phyloP scores from a whole-genome alignment of 2,888 invertebrate species.

The Melinaea menophilus region DNA sequence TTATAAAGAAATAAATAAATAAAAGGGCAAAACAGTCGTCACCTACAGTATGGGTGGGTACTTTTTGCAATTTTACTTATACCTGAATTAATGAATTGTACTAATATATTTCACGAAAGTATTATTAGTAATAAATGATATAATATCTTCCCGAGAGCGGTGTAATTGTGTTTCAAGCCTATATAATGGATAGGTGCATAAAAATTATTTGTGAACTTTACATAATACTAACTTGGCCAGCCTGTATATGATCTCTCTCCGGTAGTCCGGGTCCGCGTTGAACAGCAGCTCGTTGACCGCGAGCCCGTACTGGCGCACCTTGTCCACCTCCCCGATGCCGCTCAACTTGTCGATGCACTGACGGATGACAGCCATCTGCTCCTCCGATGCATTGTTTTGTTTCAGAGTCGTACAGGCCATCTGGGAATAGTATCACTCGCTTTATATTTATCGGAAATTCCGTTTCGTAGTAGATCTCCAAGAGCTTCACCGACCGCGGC shows the following conservation, averaged over 20 bases:
- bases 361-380: conserved; percentile 50
- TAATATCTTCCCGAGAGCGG: no score
- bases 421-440: conserved; percentile 35
- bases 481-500: conserved; percentile 34
- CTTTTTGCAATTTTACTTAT: no score
- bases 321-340: conserved; percentile 55
- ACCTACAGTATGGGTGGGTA: no score
- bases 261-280: conserved; percentile 58
- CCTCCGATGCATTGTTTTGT: conserved; percentile 43
- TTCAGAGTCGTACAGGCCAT: conserved; percentile 52
- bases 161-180: no score
- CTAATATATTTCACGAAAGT: no score
- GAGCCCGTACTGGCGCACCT: conserved; percentile 46
- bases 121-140: no score
- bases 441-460: no score
- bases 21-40: no score
- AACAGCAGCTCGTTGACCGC: conserved; percentile 56
- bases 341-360: conserved; percentile 53
- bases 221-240: conserved; percentile 51
- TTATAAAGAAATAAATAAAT: no score
- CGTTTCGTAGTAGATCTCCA: no score
- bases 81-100: no score
- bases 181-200: no score
- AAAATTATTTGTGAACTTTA: not conserved
- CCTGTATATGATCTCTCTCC: conserved; percentile 52